Percentiles rank a stretch among this genome's conserved stretches.
These are phyloP conservation scores for Climacteris rufus DNA, from an alignment of 2,113 vertebrate genomes.

Conservation along the genomic window DNA sequence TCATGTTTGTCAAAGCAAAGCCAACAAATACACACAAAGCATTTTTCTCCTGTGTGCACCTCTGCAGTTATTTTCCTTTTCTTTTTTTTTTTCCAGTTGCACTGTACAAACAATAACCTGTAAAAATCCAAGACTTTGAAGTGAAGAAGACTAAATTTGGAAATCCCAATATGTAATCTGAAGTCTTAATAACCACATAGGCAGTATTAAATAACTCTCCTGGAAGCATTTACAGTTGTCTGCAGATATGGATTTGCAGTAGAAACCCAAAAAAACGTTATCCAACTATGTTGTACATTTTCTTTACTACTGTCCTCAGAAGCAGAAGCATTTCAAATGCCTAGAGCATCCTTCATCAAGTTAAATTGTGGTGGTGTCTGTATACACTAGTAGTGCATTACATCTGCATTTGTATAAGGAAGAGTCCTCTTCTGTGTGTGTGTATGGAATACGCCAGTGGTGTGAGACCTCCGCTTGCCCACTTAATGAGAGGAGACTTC, in stretches of 20 bases:
- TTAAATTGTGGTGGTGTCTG: not conserved
- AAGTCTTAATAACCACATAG: not conserved
- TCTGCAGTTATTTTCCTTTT: not conserved
- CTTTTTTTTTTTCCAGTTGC: not conserved
- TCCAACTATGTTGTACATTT: not conserved
- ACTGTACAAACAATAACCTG: not conserved
- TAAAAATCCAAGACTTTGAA: not conserved
- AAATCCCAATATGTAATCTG: not conserved
- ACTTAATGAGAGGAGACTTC: not conserved
- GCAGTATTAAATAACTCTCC: not conserved
- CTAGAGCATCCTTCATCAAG: not conserved
- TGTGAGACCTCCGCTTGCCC: not conserved
- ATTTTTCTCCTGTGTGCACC: not conserved
- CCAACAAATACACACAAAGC: not conserved
- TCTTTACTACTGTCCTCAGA: not conserved
- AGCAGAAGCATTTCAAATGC: not conserved
- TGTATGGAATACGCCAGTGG: not conserved
- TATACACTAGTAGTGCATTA: conserved; percentile 12
- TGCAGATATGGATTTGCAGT: not conserved
- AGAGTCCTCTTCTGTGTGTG: not conserved
- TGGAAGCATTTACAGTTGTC: not conserved
- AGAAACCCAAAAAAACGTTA: not conserved
- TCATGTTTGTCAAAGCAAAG: not conserved
- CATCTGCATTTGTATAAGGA: conserved; percentile 34
- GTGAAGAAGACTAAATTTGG: not conserved